Conservation (phyloP, 2,888 invertebrate genomes). For the Unio delphinus region DNA sequence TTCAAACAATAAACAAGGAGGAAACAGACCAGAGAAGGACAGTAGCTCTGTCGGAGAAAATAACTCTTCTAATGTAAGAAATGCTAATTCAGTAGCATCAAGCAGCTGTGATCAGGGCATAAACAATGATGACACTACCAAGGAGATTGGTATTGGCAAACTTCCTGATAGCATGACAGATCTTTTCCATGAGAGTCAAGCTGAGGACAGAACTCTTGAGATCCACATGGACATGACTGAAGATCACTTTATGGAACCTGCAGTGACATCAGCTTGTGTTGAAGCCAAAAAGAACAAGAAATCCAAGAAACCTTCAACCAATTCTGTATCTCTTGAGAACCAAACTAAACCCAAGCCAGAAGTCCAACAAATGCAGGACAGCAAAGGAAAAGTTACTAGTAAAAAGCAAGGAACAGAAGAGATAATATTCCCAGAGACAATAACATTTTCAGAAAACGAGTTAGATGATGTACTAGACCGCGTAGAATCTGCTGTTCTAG, state of each 20-base stretch:
- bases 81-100: too few species aligned
- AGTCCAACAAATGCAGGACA: constrained; percentile 8
- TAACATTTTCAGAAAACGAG: constrained; percentile 63
- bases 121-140: background rate
- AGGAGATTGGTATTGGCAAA: constrained; percentile 1
- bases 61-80: too few species aligned
- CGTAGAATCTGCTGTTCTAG: constrained; percentile 46
- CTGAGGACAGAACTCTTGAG: constrained; percentile 6
- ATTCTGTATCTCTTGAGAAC: background rate
- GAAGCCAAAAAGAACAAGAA: constrained; percentile 13
- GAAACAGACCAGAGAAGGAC: too few species aligned
- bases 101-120: background rate
- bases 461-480: constrained; percentile 65
- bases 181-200: constrained; percentile 11
- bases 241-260: constrained; percentile 31
- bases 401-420: constrained; percentile 17
- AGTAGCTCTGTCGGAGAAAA: too few species aligned
- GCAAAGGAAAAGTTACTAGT: background rate
- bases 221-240: constrained; percentile 22
- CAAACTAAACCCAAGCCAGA: background rate
- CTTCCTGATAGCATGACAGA: background rate
- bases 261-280: constrained; percentile 1
- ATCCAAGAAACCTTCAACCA: constrained; percentile 14
- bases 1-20: too few species aligned
- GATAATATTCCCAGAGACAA: constrained; percentile 54